Conservation (phyloP, 2,113 vertebrate species). For the Callionymus lyra region DNA sequence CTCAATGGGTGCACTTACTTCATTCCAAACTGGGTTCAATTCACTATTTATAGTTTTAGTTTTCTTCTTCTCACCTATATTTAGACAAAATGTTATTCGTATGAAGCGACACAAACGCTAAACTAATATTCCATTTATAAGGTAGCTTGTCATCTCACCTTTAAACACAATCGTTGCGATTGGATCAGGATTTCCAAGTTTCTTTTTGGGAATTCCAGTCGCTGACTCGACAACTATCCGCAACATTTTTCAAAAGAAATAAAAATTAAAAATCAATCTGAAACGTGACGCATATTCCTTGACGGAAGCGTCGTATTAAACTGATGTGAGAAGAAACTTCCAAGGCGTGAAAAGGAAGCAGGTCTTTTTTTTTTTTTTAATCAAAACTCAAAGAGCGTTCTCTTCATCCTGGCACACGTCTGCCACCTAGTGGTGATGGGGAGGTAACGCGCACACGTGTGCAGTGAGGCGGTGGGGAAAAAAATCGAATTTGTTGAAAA, state of each 20-base stretch:
- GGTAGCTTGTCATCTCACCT: slow-evolving; percentile 69
- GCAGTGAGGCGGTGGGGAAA: too few relatives aligned
- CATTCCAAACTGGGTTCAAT: slow-evolving; percentile 90
- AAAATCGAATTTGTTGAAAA: too few relatives aligned
- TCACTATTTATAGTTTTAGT: slow-evolving; percentile 87
- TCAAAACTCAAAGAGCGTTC: too few relatives aligned
- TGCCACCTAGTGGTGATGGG: too few relatives aligned
- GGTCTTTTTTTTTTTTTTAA: too few relatives aligned
- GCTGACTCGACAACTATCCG: slow-evolving; percentile 85
- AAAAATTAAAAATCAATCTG: slow-evolving; percentile 1
- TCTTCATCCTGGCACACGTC: too few relatives aligned
- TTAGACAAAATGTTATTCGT: slow-evolving; percentile 1
- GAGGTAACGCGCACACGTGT: too few relatives aligned
- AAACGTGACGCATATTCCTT: neutral
- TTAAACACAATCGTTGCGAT: slow-evolving; percentile 79
- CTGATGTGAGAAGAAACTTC: neutral
- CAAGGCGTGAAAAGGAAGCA: too few relatives aligned
- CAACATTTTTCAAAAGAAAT: slow-evolving; percentile 74
- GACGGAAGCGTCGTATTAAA: slow-evolving; percentile 8
- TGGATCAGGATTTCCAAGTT: slow-evolving; percentile 86
- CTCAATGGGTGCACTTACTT: slow-evolving; percentile 64
- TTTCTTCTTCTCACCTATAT: slow-evolving; percentile 89
- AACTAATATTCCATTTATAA: neutral
- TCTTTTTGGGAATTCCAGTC: slow-evolving; percentile 82
- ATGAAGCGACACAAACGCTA: neutral